These are phyloP conservation scores for Rhopalosiphum padi DNA, from an alignment of 1,140 invertebrate genomes.

Conservation along the genomic window DNA sequence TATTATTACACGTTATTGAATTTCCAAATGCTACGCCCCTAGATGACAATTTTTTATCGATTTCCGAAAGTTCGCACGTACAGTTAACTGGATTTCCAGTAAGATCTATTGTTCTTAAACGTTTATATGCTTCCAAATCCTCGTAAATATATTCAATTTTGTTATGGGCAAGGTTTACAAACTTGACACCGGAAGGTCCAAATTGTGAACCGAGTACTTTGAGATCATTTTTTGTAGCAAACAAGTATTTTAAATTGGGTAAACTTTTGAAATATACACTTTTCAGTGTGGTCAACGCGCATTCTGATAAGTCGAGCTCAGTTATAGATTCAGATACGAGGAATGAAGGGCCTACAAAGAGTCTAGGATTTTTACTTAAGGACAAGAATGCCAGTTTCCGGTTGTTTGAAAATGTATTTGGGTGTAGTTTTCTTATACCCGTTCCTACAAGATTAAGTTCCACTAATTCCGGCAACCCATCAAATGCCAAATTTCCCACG, in stretches of 20 bases:
- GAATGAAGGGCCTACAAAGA: conserved; percentile 4
- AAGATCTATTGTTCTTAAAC: conserved; percentile 25
- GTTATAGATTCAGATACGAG: conserved; percentile 23
- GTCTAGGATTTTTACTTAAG: neutral
- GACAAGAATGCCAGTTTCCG: conserved; percentile 38
- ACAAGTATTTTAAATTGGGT: conserved; percentile 31
- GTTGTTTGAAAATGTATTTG: neutral
- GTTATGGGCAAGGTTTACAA: conserved; percentile 15
- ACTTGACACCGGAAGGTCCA: conserved; percentile 26
- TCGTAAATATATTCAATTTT: neutral
- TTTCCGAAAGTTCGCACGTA: conserved; percentile 28
- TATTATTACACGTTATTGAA: neutral
- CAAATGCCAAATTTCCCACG: conserved; percentile 28
- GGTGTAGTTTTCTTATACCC: neutral
- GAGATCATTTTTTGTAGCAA: neutral
- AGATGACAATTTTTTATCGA: neutral
- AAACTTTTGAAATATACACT: conserved; percentile 13
- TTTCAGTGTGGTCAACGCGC: neutral
- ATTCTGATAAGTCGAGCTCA: conserved; percentile 36
- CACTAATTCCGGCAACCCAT: conserved; percentile 31
- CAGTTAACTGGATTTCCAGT: conserved; percentile 37
- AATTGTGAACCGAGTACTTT: neutral
- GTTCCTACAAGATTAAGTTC: conserved; percentile 20
- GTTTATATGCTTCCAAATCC: conserved; percentile 32
- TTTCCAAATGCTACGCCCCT: conserved; percentile 27